Conservation (phyloP, 2,797 vertebrate species). For the Anguilla megastoma region DNA sequence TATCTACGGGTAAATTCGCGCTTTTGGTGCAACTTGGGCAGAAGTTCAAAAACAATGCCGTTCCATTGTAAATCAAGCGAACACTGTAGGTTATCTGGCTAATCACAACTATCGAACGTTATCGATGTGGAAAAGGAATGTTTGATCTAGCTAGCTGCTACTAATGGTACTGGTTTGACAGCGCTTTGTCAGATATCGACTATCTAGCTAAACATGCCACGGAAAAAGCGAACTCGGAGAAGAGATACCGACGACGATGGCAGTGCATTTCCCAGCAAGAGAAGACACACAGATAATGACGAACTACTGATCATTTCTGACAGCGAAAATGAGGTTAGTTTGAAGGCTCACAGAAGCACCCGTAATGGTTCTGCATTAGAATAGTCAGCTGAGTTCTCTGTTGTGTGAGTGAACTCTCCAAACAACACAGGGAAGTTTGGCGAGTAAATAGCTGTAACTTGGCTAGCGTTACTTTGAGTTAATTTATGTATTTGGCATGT, state of each 20-base stretch:
- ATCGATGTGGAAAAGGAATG: background rate
- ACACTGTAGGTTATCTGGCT: background rate
- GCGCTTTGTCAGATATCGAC: background rate
- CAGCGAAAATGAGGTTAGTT: slow-evolving; percentile 50
- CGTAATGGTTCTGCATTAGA: background rate
- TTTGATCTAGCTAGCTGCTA: background rate
- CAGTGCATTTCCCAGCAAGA: slow-evolving; percentile 46
- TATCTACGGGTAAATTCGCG: background rate
- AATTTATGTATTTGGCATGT: background rate
- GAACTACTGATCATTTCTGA: slow-evolving; percentile 46
- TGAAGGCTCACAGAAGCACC: background rate
- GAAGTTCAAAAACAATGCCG: background rate
- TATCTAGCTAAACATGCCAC: slow-evolving; percentile 56
- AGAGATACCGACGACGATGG: slow-evolving; percentile 33
- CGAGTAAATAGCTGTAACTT: slow-evolving; percentile 1
- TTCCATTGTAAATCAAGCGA: background rate
- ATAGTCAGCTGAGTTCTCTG: background rate
- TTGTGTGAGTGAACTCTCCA: background rate
- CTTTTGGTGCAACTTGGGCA: background rate
- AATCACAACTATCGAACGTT: background rate
- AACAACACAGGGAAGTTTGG: background rate
- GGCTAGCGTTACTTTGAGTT: background rate
- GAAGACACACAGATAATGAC: slow-evolving; percentile 30
- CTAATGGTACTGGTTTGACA: background rate
- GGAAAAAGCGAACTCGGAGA: slow-evolving; percentile 54